phyloP scores from a whole-genome alignment of 2,888 invertebrate genomes.

The Trachelus tabidus region DNA sequence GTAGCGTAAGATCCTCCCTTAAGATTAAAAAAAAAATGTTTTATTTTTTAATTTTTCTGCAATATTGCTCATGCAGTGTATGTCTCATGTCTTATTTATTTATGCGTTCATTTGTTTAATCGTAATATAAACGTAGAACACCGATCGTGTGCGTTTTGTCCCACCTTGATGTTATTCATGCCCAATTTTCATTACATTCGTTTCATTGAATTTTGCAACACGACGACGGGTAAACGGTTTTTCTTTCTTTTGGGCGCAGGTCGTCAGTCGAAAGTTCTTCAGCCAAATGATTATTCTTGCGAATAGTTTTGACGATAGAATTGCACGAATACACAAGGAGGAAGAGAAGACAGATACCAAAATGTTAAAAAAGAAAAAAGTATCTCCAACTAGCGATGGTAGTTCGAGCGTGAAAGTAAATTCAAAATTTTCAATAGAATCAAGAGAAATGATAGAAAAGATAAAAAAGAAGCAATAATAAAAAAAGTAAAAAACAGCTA shows the following conservation, averaged over 20 bases:
- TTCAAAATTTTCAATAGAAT: background rate
- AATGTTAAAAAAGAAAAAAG: background rate
- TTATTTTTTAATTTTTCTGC: constrained; percentile 38
- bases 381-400: background rate
- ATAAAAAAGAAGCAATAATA: constrained; percentile 14
- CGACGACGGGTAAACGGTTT: background rate
- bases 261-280: constrained; percentile 1
- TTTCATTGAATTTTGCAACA: constrained; percentile 21
- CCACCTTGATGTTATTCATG: constrained; percentile 18
- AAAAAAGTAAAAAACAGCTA: constrained; percentile 36
- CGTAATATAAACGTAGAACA: background rate
- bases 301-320: background rate
- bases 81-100: constrained; percentile 64
- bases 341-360: background rate
- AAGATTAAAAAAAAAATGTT: background rate
- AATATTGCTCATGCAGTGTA: constrained; percentile 65
- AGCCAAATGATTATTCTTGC: background rate
- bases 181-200: constrained; percentile 6
- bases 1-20: background rate
- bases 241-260: constrained; percentile 17
- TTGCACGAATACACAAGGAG: background rate
- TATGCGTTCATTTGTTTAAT: constrained; percentile 32
- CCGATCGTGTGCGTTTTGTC: constrained; percentile 29
- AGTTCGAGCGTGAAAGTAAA: background rate
- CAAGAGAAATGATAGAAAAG: background rate